Evolutionary conservation across 2,797 vertebrate genomes (phyloP).

Genomic region (Hapalemur alaotrensis): DNA sequence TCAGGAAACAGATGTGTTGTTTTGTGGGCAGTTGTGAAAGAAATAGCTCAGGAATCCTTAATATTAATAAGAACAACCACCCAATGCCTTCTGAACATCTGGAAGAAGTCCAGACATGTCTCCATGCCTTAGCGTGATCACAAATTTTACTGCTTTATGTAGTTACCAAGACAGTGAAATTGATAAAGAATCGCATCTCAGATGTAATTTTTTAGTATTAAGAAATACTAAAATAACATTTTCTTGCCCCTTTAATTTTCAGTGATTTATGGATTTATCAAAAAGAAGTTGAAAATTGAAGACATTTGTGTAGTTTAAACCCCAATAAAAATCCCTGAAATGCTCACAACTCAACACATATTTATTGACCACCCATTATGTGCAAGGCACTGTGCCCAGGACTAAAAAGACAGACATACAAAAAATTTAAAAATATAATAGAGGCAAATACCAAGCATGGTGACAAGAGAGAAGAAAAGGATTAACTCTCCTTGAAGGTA

Average conservation of each 20-base stretch:
- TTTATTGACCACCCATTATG: neutral
- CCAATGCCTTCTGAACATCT: neutral
- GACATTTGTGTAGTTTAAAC: neutral
- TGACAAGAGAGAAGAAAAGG: neutral
- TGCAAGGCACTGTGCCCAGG: neutral
- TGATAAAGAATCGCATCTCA: neutral
- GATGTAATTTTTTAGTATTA: neutral
- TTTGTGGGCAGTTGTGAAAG: neutral
- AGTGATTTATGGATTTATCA: neutral
- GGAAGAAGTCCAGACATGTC: neutral
- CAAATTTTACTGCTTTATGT: neutral
- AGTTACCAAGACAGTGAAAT: neutral
- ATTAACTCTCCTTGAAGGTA: neutral
- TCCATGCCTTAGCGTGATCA: neutral
- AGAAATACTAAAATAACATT: neutral
- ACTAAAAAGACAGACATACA: neutral
- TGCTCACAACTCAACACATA: neutral
- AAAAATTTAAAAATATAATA: neutral
- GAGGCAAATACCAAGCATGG: neutral
- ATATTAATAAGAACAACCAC: neutral
- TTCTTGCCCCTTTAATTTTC: neutral
- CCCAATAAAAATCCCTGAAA: neutral
- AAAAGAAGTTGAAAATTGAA: conserved; percentile 1
- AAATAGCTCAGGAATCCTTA: neutral
- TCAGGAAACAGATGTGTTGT: neutral